phyloP scores from a whole-genome alignment of 2,113 vertebrate species.

The Hemiscyllium ocellatum region DNA sequence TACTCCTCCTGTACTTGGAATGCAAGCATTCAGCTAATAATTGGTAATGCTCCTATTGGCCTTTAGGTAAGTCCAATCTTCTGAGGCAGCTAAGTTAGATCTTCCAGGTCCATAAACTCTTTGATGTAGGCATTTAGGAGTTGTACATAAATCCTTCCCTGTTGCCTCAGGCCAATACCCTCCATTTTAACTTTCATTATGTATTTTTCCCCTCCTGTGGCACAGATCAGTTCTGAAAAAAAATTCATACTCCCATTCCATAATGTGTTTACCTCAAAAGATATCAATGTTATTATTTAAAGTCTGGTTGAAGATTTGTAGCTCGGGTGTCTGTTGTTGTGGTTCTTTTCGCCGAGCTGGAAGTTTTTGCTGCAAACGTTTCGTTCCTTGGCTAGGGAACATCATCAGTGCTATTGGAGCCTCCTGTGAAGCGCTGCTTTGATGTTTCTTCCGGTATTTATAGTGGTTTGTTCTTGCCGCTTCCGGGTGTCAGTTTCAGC shows the following conservation, averaged over 20 bases:
- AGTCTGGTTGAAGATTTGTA: no score
- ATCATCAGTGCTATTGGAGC: no score
- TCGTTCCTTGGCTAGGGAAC: no score
- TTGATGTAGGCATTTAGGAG: not conserved
- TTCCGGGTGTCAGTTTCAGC: no score
- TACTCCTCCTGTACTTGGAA: not conserved
- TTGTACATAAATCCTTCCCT: not conserved
- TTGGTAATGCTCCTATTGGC: not conserved
- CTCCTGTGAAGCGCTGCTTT: no score
- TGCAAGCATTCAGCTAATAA: not conserved
- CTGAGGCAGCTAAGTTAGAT: not conserved
- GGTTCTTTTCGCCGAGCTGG: no score
- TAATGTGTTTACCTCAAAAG: not conserved
- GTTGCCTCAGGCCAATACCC: not conserved
- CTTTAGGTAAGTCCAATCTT: not conserved
- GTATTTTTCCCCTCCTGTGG: not conserved
- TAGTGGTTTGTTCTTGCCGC: no score
- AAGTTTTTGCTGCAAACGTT: no score
- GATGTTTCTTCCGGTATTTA: no score
- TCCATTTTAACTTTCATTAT: not conserved
- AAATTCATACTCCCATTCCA: not conserved
- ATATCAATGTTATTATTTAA: not conserved
- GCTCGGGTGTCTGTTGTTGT: no score
- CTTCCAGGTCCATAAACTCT: not conserved
- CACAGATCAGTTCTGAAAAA: not conserved